Evolutionary conservation across 1,140 invertebrate genomes (phyloP), one percentile per base, ranked within the genome.

Genomic region (Heliconius congener): DNA sequence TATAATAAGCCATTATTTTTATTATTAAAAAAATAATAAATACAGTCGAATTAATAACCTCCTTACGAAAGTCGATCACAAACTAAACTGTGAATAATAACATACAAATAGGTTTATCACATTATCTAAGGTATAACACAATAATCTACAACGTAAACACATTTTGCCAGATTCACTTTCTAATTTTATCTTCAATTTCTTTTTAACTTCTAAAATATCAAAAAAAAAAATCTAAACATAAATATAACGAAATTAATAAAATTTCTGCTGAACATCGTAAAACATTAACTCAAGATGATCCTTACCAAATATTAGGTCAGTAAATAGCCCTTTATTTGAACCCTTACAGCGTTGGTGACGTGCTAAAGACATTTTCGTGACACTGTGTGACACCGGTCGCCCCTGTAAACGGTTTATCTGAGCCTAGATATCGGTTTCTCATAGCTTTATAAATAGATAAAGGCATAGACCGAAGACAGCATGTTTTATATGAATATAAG

Each of bases 271-370:
- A 11, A 66, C 11, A 30, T 27, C 60, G n/a, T 30, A 66, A 66
- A 66, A 66, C 60, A 66, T 66, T 66, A 27, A 66, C 19, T 46
- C 46, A 66, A 74, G 50, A 79, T 74, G 71, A 75, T 37, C 60
- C 73, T 71, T 23, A 13, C 27, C 50, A 79, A 79, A 79, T 79
- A 79, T 79, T 70, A 52, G 46, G 73, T 50, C 73, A 79, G 42
- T 57, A 71, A 79, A 79, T 39, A 75, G 78, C 39, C 72, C 77
- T 78, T 78, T 71, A 79, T 79, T 79, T 75, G 78, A 71, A 50
- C 73, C 37, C 42, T 13, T 74, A 11, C 60, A 46, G 73, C 73
- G 60, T 75, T 79, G 60, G 30, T 74, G 66, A 71, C 42, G 73
- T 74, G 30, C 71, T 74, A 23, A 71, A 46, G 55, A 74, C 78